Evolutionary conservation across 2,113 vertebrate genomes (phyloP).

Genomic region (Phrynosoma platyrhinos): DNA sequence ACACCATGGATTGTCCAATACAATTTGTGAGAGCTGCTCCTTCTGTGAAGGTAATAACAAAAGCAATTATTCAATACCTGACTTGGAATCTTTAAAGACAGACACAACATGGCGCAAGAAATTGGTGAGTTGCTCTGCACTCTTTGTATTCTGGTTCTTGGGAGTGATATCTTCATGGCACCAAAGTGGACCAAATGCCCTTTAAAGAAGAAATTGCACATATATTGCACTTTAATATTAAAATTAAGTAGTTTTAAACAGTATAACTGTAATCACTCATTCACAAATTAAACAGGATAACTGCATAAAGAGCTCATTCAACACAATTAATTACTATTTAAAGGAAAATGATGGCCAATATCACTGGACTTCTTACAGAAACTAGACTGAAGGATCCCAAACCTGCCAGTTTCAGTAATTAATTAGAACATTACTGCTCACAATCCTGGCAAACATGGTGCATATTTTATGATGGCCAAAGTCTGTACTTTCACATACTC

Average conservation of each 20-base stretch:
- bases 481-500: background rate
- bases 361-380: background rate
- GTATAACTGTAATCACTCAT: background rate
- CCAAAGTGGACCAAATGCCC: conserved; percentile 96
- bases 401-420: background rate
- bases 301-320: background rate
- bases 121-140: conserved; percentile 93
- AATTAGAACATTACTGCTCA: background rate
- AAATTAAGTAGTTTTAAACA: conserved; percentile 33
- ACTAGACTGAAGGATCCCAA: background rate
- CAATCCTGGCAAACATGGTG: background rate
- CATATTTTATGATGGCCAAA: conserved; percentile 1
- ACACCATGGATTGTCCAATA: background rate
- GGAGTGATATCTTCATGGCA: conserved; percentile 98
- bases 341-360: background rate
- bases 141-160: conserved; percentile 97
- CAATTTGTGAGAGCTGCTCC: background rate
- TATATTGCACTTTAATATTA: conserved; percentile 25
- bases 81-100: conserved; percentile 96
- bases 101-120: conserved; percentile 95
- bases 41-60: background rate
- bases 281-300: background rate
- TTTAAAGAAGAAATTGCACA: conserved; percentile 75
- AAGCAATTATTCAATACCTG: conserved; percentile 80
- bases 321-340: background rate